Base-by-base conservation (phyloP, 2,888 invertebrate species). In the Tryphoninae sp. region DNA sequence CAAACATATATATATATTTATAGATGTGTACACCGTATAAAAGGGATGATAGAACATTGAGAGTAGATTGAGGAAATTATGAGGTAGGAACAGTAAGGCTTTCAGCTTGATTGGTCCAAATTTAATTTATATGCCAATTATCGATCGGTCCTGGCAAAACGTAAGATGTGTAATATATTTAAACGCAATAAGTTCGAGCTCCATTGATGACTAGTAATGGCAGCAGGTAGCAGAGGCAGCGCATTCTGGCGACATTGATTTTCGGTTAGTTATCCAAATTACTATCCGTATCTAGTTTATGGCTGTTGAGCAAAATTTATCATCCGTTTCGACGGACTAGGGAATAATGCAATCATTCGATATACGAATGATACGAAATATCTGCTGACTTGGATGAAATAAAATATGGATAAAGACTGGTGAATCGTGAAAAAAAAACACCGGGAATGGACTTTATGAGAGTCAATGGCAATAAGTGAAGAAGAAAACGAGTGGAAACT, bases 81-180 rank as follows among this genome's bases (percentile, higher is more conserved):
- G 45, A 61, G 68, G 33, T n/a, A 42, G n/a, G 19, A 33, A 53
- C 64, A 40, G 45, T 49, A 62, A 76, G 78, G 75, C 59, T 81
- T 74, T 82, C 69, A 72, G 16, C 33, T 71, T 83, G 77, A 78
- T 86, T 84, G 73, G 77, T 67, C 59, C 72, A 75, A 80, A 76
- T 49, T 84, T 53, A 82, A 82, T 86, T 86, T 82, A 65, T 78
- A 68, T 68, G 42, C 51, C 68, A 85, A 86, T 84, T 84, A 86
- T 85, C 75, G 81, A 73, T 81, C 49, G n/a, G 51, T 58, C 64
- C 23, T 9, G 68, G 40, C 11, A n/a, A 53, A 77, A 74, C 51
- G 49, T 77, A 78, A 81, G 73, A 81, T 64, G 72, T 42, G 40
- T 75, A 69, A 19, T 19, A 19, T 75, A 51, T 74, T 73, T 73